Base-by-base conservation (phyloP, 2,888 invertebrate genomes). In the Drosophila affinis region DNA sequence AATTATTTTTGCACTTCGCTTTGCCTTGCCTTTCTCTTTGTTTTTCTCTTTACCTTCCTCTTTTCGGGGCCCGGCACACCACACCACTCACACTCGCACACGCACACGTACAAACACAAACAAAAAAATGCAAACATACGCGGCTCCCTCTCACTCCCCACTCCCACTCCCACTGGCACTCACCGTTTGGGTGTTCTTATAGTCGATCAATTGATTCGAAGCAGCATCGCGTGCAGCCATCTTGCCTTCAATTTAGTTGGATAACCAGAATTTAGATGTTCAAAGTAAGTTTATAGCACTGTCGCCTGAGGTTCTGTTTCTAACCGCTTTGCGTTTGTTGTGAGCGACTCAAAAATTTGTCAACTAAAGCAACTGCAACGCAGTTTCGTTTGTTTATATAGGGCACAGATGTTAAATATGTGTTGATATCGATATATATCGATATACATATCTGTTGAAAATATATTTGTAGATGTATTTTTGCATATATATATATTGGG, bases 151-250 rank as follows among this genome's bases (percentile, higher is more conserved):
- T n/a, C 39, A n/a, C 3, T 39, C n/a, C n/a, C 34, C 9, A 24
- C 24, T 24, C 24, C 24, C 24, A 5, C 32, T 32, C 32, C 32
- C 32, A 32, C 1, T 29, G 2, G 29, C 2, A 29, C 92, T 91
- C 92, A 95, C 95, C 94, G 94, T 94, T 51, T 93, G 87, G 53
- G 90, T 88, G 82, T 94, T 94, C 90, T 94, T 95, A 91, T 93
- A 95, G 75, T 94, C 93, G 76, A 93, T 93, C 60, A 95, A 93
- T 91, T 95, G 95, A 78, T 95, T 94, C 46, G 94, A 82, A 27
- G 95, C 93, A 55, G 94, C 93, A 79, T 95, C 94, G 76, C 95
- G 93, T 61, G 65, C 67, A 77, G 91, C 87, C 91, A 91, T 91
- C 74, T 80, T 63, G 27, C 44, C 56, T 56, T 27, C 48, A 69